A percentile compares a stretch with the other conserved stretches of the same genome.
These are phyloP conservation scores for Frankliniella fusca DNA, from an alignment of 2,888 invertebrate species.

Conservation along the genomic window DNA sequence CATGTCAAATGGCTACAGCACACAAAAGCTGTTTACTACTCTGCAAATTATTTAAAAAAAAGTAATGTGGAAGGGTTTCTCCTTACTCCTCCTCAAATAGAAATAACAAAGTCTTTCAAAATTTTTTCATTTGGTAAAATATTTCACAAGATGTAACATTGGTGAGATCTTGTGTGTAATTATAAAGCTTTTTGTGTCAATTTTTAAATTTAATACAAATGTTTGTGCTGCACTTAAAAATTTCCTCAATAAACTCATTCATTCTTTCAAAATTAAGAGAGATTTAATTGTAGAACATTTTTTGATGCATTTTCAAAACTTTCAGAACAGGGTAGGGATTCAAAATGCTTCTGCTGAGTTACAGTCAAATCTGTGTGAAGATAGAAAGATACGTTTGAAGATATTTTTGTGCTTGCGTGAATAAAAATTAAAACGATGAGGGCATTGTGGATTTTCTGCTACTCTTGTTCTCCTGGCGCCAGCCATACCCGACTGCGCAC, in stretches of 20 bases:
- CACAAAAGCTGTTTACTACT: neutral
- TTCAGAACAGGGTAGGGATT: too few species aligned
- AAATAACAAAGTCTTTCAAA: too few species aligned
- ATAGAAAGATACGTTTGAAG: neutral
- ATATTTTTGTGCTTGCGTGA: constrained; percentile 19
- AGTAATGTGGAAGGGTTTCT: neutral
- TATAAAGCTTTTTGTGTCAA: too few species aligned
- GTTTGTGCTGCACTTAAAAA: neutral
- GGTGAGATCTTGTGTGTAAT: too few species aligned
- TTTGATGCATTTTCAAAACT: too few species aligned
- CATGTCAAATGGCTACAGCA: too few species aligned
- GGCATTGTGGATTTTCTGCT: neutral
- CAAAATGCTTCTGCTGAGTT: too few species aligned
- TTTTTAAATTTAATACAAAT: neutral
- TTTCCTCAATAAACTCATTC: neutral
- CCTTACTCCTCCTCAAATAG: too few species aligned
- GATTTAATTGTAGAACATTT: neutral
- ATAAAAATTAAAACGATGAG: neutral
- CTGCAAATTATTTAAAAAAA: neutral
- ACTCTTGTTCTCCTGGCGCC: neutral
- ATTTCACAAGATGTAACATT: too few species aligned
- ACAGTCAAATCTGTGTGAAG: too few species aligned
- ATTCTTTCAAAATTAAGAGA: neutral
- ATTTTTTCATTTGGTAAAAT: too few species aligned
- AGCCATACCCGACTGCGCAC: neutral